phyloP scores from a whole-genome alignment of 2,797 vertebrate species.

The Trachops cirrhosus region DNA sequence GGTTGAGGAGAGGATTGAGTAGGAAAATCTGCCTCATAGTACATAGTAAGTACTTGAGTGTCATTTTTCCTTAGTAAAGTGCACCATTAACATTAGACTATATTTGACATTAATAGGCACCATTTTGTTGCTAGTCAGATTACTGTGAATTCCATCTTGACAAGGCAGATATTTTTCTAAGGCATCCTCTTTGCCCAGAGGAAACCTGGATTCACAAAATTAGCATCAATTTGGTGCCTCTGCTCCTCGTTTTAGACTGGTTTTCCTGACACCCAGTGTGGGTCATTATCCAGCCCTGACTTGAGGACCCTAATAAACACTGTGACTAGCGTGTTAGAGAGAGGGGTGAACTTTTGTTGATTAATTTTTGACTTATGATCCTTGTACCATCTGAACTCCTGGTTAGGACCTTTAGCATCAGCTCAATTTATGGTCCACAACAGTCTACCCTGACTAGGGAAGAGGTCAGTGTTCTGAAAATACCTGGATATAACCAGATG shows the following conservation, averaged over 20 bases:
- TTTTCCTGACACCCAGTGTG: neutral
- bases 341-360: neutral
- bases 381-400: neutral
- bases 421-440: neutral
- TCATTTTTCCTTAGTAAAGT: neutral
- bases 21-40: neutral
- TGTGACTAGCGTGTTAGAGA: neutral
- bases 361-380: neutral
- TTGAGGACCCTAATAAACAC: neutral
- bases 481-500: neutral
- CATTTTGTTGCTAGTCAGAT: neutral
- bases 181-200: neutral
- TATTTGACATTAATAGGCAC: neutral
- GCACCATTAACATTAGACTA: neutral
- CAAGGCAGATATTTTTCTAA: neutral
- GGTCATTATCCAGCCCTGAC: neutral
- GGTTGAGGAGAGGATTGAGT: neutral
- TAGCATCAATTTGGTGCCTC: neutral
- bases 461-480: neutral
- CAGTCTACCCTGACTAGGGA: neutral
- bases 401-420: neutral
- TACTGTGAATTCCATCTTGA: neutral
- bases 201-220: neutral
- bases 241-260: neutral
- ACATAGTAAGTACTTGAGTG: neutral